Base-by-base conservation (phyloP, 2,797 vertebrate genomes). In the Sebastes itinus region DNA sequence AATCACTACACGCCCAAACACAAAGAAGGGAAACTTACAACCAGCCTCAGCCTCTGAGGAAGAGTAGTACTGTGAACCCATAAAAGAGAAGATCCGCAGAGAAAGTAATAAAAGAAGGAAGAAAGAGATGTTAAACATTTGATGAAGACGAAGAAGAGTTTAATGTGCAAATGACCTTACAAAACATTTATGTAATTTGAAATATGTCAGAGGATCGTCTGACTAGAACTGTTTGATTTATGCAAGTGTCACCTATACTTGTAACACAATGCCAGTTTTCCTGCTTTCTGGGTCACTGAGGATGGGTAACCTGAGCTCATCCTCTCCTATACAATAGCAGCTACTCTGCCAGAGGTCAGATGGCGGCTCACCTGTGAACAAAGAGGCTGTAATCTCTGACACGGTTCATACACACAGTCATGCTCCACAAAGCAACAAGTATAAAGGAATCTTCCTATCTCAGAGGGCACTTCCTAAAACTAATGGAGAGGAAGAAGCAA, bases 351-450 rank as follows among this genome's bases (percentile, higher is more conserved):
- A 90, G 87, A 83, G 92, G 92, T 95, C 94, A 92, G 72, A 94
- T 90, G 94, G 91, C 85, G 89, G 75, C 89, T 93, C 94, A 95
- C 95, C 94, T 96, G 95, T 91, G 92, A 93, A 95, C 92, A 93
- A 90, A 94, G 92, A 92, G 88, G 72, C 91, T 89, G 91, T 96
- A 95, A 96, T 94, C 89, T 92, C 72, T 90, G 89, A 93, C 92
- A 94, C 81, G 93, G 88, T 93, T 92, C 92, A 86, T 88, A 91
- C 84, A 90, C 91, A 89, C 89, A 84, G 93, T 94, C 93, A 95
- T 88, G 92, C 92, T 89, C 88, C 86, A 94, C 88, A 92, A 93
- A 86, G 79, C 87, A 87, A 82, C 73, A 85, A 86, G 87, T 88
- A 94, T 83, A 89, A 87, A 92, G 78, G 83, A 83, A 63, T 83